A percentile compares a stretch with the other conserved stretches of the same genome.
Evolutionary conservation across 1,140 invertebrate species (phyloP).

Genomic region (Drosophila albomicans): DNA sequence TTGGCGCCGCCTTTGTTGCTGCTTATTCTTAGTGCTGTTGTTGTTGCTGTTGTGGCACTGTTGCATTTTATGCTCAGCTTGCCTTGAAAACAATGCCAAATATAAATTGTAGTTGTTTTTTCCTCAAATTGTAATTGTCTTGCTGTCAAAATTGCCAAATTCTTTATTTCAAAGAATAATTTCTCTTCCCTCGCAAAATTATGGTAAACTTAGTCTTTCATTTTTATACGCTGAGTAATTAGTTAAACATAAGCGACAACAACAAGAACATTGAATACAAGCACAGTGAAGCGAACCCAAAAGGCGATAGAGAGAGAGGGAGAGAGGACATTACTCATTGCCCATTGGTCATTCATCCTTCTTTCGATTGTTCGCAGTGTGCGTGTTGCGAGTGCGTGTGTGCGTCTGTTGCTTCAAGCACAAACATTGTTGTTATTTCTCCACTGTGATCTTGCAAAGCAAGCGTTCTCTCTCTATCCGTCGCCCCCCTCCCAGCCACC

Average conservation of each 20-base stretch:
- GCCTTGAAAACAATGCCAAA: slow-evolving; percentile 8
- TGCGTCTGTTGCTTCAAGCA: slow-evolving; percentile 1
- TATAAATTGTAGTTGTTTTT: background rate
- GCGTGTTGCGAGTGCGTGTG: slow-evolving; percentile 1
- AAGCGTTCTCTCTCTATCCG: background rate
- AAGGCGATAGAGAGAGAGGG: background rate
- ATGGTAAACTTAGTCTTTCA: background rate
- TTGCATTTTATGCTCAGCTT: slow-evolving; percentile 49
- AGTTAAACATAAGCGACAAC: background rate
- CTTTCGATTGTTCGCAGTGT: slow-evolving; percentile 8
- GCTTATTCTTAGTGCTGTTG: background rate
- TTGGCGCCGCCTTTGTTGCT: slow-evolving; percentile 48
- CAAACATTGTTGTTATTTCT: background rate
- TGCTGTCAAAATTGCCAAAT: background rate
- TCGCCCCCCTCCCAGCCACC: background rate
- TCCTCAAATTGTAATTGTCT: background rate
- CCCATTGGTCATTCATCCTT: slow-evolving; percentile 7
- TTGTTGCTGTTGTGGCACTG: slow-evolving; percentile 35
- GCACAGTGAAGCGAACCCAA: background rate
- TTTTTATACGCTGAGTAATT: slow-evolving; percentile 1
- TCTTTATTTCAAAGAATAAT: background rate
- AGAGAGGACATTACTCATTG: slow-evolving; percentile 15
- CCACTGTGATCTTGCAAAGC: slow-evolving; percentile 24
- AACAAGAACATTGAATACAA: background rate
- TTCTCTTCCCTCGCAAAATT: background rate